A percentile compares a stretch with the other conserved stretches of the same genome.
These are phyloP conservation scores for Cheilosia variabilis DNA, from an alignment of 2,888 invertebrate species.

Conservation along the genomic window DNA sequence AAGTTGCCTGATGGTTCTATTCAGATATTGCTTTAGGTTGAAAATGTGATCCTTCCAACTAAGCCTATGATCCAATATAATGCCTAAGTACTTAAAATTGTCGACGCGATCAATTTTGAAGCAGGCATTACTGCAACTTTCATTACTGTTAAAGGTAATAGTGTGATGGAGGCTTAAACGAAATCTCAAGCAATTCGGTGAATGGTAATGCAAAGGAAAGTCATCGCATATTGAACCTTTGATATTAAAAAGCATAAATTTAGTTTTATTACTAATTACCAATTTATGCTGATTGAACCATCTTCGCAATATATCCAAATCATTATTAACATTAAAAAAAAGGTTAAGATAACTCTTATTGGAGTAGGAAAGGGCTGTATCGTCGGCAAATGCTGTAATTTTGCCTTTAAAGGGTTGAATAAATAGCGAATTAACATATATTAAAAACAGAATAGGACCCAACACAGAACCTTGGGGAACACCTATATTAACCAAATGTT, in stretches of 20 bases:
- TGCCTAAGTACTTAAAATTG: not conserved
- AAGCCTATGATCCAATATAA: not conserved
- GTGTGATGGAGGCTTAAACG: not conserved
- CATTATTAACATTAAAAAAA: too few relatives aligned
- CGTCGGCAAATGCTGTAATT: constrained; percentile 24
- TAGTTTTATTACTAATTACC: constrained; percentile 11
- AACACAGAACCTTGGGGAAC: constrained; percentile 16
- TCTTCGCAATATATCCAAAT: too few relatives aligned
- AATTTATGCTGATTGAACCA: not conserved
- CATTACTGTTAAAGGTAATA: not conserved
- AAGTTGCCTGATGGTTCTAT: not conserved
- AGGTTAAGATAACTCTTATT: too few relatives aligned
- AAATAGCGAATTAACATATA: constrained; percentile 10
- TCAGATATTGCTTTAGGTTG: not conserved
- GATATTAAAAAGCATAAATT: constrained; percentile 18
- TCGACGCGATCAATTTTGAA: constrained; percentile 21
- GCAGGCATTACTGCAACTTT: constrained; percentile 4
- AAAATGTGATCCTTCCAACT: not conserved
- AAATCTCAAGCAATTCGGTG: not conserved
- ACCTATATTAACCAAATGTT: not conserved
- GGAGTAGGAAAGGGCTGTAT: not conserved
- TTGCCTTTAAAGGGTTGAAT: constrained; percentile 32
- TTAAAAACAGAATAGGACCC: constrained; percentile 10
- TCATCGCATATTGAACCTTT: not conserved
- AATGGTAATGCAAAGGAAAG: constrained; percentile 11